Percentiles rank a stretch among this genome's conserved stretches.
Evolutionary conservation across 1,140 invertebrate species (phyloP).

Genomic region (Drosophila pachea): DNA sequence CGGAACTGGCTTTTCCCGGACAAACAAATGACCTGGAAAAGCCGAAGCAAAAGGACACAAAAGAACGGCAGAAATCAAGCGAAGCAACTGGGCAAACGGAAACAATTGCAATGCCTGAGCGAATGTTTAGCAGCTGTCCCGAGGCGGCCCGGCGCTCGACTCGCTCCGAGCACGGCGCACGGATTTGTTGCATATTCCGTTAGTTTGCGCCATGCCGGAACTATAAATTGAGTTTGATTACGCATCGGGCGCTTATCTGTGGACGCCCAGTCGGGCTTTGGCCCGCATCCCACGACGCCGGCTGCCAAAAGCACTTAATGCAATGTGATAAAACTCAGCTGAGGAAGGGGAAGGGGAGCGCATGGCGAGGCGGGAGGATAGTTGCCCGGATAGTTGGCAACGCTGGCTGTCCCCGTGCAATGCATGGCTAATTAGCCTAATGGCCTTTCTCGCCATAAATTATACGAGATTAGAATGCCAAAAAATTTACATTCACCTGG

Average conservation of each 20-base stretch:
- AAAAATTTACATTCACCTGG: conserved; percentile 53
- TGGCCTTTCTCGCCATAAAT: conserved; percentile 64
- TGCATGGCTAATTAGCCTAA: conserved; percentile 71
- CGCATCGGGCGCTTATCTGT: conserved; percentile 26
- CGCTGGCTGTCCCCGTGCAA: conserved; percentile 36
- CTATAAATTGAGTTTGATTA: conserved; percentile 41
- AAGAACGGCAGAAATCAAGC: conserved; percentile 38
- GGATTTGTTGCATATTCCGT: conserved; percentile 35
- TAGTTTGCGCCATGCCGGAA: conserved; percentile 15
- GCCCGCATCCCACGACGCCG: background rate
- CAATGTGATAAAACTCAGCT: no score
- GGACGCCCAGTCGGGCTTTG: background rate
- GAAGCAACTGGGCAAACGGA: conserved; percentile 48
- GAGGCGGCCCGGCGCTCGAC: conserved; percentile 12
- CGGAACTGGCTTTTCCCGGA: conserved; percentile 57
- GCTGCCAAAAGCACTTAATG: conserved; percentile 29
- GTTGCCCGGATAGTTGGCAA: conserved; percentile 21
- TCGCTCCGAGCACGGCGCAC: background rate
- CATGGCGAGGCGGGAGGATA: conserved; percentile 11
- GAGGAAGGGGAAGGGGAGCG: background rate
- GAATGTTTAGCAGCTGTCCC: conserved; percentile 70
- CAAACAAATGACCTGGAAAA: conserved; percentile 72
- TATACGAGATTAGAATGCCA: conserved; percentile 60
- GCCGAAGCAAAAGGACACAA: conserved; percentile 63
- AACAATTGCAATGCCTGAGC: conserved; percentile 71